phyloP scores from a whole-genome alignment of 2,797 vertebrate species.

The Phrynocephalus guinanensis region DNA sequence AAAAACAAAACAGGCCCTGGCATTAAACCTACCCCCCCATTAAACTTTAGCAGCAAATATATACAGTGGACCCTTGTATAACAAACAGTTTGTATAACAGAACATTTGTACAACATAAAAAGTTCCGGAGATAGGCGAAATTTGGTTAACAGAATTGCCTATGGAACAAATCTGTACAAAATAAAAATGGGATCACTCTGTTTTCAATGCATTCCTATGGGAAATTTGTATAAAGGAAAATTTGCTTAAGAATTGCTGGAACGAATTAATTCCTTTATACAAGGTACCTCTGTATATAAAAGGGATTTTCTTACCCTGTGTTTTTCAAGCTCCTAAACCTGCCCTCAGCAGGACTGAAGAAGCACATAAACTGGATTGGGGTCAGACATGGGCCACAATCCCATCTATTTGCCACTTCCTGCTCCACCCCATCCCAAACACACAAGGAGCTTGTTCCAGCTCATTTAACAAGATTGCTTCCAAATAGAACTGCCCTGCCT shows the following conservation, averaged over 20 bases:
- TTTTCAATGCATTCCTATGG: too few species aligned
- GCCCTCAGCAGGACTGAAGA: background rate
- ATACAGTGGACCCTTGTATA: too few species aligned
- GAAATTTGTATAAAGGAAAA: too few species aligned
- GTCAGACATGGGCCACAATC: background rate
- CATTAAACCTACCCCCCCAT: background rate
- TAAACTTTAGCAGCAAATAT: background rate
- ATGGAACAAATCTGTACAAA: too few species aligned
- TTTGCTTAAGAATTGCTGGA: too few species aligned
- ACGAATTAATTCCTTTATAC: too few species aligned
- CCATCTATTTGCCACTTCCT: background rate
- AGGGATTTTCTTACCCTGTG: too few species aligned
- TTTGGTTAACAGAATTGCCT: too few species aligned
- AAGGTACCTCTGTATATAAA: background rate
- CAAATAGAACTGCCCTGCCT: background rate
- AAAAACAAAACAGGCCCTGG: background rate
- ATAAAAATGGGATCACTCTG: too few species aligned
- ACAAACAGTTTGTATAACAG: too few species aligned
- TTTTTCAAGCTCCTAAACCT: background rate
- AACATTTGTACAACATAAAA: too few species aligned
- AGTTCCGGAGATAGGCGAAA: too few species aligned
- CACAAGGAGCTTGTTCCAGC: constrained; percentile 23
- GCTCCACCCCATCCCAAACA: background rate
- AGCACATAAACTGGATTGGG: background rate
- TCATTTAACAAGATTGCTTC: constrained; percentile 24